A percentile compares a stretch with the other conserved stretches of the same genome.
These are phyloP conservation scores for Sebastes baramenuke DNA, from an alignment of 2,797 vertebrate genomes.

Conservation along the genomic window DNA sequence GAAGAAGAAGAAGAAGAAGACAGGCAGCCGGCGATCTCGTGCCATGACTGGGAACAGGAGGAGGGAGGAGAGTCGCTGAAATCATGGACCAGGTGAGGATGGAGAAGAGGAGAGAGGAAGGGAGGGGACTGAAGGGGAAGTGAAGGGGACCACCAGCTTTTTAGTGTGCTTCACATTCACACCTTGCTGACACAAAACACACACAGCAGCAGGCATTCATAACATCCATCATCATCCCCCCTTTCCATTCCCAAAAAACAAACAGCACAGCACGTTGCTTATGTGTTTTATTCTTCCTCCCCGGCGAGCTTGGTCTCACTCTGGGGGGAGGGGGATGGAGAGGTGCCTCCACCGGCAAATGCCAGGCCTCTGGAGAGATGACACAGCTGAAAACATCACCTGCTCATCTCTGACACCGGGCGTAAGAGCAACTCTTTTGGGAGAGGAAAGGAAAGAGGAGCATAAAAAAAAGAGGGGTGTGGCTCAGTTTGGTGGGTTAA, in stretches of 20 bases:
- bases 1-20: not conserved
- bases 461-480: slow-evolving; percentile 51
- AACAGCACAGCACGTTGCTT: slow-evolving; percentile 52
- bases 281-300: slow-evolving; percentile 6
- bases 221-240: slow-evolving; percentile 51
- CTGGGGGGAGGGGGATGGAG: slow-evolving; percentile 4
- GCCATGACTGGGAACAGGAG: slow-evolving; percentile 78
- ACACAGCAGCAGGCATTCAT: slow-evolving; percentile 31
- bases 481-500: slow-evolving; percentile 40
- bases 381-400: slow-evolving; percentile 52
- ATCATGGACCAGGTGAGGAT: slow-evolving; percentile 86
- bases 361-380: slow-evolving; percentile 49
- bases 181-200: slow-evolving; percentile 52
- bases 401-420: not conserved
- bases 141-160: slow-evolving; percentile 42
- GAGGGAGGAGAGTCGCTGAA: slow-evolving; percentile 75
- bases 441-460: not conserved
- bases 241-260: slow-evolving; percentile 44
- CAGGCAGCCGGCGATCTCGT: slow-evolving; percentile 42
- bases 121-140: slow-evolving; percentile 46
- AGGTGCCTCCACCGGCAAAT: slow-evolving; percentile 41
- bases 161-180: slow-evolving; percentile 25
- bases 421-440: not conserved
- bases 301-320: slow-evolving; percentile 4
- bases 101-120: slow-evolving; percentile 29